Percentiles rank a stretch among this genome's conserved stretches.
These are phyloP conservation scores for Ephialtes manifestator DNA, from an alignment of 2,888 invertebrate species.

Conservation along the genomic window DNA sequence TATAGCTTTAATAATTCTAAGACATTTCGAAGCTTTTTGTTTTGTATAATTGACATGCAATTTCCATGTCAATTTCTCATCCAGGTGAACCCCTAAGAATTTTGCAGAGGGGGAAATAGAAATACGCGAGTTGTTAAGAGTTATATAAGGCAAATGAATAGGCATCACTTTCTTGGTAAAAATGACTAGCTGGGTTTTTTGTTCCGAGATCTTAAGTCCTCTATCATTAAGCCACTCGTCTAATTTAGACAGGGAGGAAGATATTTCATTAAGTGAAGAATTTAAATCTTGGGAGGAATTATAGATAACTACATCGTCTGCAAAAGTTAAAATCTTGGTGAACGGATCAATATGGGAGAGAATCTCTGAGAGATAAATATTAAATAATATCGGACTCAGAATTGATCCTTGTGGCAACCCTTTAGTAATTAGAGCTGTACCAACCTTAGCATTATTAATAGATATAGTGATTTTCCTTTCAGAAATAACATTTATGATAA, in stretches of 20 bases:
- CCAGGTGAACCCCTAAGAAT: background rate
- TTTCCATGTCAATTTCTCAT: slow-evolving; percentile 6
- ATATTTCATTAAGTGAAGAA: background rate
- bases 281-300: too few relatives aligned
- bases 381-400: background rate
- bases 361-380: background rate
- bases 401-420: background rate
- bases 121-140: background rate
- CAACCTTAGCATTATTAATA: too few relatives aligned
- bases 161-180: slow-evolving; percentile 9
- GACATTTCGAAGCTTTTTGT: slow-evolving; percentile 3
- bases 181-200: background rate
- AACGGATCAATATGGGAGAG: background rate
- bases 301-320: background rate
- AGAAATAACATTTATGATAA: slow-evolving; percentile 15
- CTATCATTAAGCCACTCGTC: background rate
- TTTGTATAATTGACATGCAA: background rate
- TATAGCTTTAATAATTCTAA: slow-evolving; percentile 15
- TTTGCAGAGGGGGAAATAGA: background rate
- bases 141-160: background rate
- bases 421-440: background rate
- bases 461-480: too few relatives aligned
- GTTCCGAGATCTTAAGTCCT: background rate
- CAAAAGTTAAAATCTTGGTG: background rate
- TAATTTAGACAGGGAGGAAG: background rate